Conservation (phyloP, 2,888 invertebrate genomes). For the Vandiemenella viatica region DNA sequence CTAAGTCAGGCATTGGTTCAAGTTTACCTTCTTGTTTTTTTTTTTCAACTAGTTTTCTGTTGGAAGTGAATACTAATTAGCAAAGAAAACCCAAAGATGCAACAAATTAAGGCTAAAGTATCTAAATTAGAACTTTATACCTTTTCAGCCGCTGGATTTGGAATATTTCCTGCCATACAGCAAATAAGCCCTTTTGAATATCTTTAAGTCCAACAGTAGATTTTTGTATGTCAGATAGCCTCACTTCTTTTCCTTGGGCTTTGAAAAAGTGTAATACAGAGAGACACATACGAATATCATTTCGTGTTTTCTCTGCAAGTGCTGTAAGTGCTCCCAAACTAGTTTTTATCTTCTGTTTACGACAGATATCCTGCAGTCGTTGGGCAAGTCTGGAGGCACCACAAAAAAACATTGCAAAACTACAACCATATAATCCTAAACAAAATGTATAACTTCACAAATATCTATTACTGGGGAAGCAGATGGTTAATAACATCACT, state of each 20-base stretch:
- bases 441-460: neutral
- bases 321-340: slow-evolving; percentile 55
- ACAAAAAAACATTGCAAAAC: neutral
- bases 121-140: neutral
- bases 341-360: slow-evolving; percentile 48
- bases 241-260: slow-evolving; percentile 24
- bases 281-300: slow-evolving; percentile 84
- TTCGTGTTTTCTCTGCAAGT: slow-evolving; percentile 67
- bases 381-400: slow-evolving; percentile 30
- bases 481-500: neutral
- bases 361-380: slow-evolving; percentile 52
- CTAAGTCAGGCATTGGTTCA: slow-evolving; percentile 7
- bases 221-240: slow-evolving; percentile 42
- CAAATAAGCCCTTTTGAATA: slow-evolving; percentile 66
- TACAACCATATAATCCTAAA: too few species aligned
- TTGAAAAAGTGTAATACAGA: slow-evolving; percentile 69
- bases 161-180: slow-evolving; percentile 72
- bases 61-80: neutral
- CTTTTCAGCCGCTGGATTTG: slow-evolving; percentile 25
- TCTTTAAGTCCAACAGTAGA: slow-evolving; percentile 75
- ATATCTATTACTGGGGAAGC: neutral
- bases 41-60: neutral
- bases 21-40: neutral
- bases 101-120: neutral
- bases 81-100: neutral